Base-by-base conservation (phyloP, 2,113 vertebrate genomes). In the Pampusana beccarii region DNA sequence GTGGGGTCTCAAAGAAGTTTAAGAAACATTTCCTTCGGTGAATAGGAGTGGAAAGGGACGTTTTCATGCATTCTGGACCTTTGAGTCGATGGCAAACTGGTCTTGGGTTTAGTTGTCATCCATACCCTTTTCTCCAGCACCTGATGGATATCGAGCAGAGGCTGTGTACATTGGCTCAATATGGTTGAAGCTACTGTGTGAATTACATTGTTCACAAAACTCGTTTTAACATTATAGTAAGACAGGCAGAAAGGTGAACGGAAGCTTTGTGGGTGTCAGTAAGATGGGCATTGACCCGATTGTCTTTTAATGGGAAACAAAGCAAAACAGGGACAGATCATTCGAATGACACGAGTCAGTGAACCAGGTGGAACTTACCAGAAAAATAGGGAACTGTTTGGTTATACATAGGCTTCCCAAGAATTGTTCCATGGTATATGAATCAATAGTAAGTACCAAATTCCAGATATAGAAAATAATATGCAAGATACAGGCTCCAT, bases 1-100 rank as follows among this genome's bases (percentile, higher is more conserved):
- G 19, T 84, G 44, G 51, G 54, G 50, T 88, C 85, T 86, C 38
- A 28, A 92, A 90, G 67, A 92, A 50, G 46, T 88, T 90, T 92
- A 95, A 96, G 91, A 94, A 83, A 69, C 79, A 83, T 95, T 80
- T 88, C 82, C 36, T 87, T 36, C 21, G 46, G 71, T 86, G 62
- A 91, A 73, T 72, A 94, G 57, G 6, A 7, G 72, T 71, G 36
- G 40, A 48, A 72, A 88, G 86, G 78, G 93, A 60, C 14, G 58
- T 83, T 94, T 96, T 58, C 5, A 16, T 73, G 57, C 85, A 31
- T 90, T 81, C 67, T 93, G 21, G 54, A 28, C 65, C 81, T 97
- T 77, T 88, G 92, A 91, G 65, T 80, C 84, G 88, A 69, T 89
- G 57, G 92, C 83, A 95, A 60, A 67, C 58, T 88, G 34, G 24